Conservation (phyloP, 2,888 invertebrate genomes). For the Eudasyphora cyanicolor region DNA sequence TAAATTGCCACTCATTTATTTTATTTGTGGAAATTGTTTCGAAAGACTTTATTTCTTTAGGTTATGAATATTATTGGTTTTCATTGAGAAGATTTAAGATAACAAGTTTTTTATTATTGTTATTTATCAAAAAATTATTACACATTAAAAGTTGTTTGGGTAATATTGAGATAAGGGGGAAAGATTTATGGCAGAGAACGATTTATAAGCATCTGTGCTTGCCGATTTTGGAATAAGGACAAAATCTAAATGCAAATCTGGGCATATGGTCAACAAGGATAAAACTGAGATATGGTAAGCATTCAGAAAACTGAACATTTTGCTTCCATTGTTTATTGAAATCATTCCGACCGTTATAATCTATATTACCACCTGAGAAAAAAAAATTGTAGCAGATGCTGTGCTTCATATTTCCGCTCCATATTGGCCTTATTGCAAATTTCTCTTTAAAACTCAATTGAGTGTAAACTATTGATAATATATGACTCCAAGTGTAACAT, state of each 20-base stretch:
- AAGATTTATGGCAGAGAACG: constrained; percentile 3
- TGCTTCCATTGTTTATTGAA: too few species aligned
- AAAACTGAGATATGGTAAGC: not conserved
- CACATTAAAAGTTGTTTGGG: constrained; percentile 3
- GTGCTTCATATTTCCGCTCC: not conserved
- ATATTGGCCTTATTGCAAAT: not conserved
- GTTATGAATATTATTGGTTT: constrained; percentile 13
- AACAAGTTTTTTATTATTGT: constrained; percentile 26
- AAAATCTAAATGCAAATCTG: not conserved
- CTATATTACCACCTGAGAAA: not conserved
- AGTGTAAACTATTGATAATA: constrained; percentile 32
- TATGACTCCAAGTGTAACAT: constrained; percentile 29
- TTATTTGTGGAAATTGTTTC: constrained; percentile 25
- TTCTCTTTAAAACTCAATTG: constrained; percentile 34
- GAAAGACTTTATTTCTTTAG: not conserved
- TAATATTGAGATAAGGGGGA: not conserved
- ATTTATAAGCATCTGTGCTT: constrained; percentile 5
- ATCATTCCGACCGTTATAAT: not conserved
- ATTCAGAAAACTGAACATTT: not conserved
- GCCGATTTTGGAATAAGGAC: not conserved
- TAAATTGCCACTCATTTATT: constrained; percentile 64
- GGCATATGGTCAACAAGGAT: not conserved
- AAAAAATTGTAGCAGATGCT: too few species aligned
- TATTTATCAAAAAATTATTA: constrained; percentile 33
- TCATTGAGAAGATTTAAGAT: not conserved